A percentile compares a stretch with the other conserved stretches of the same genome.
Evolutionary conservation across 2,888 invertebrate species (phyloP).

Genomic region (Strigamia maritima): DNA sequence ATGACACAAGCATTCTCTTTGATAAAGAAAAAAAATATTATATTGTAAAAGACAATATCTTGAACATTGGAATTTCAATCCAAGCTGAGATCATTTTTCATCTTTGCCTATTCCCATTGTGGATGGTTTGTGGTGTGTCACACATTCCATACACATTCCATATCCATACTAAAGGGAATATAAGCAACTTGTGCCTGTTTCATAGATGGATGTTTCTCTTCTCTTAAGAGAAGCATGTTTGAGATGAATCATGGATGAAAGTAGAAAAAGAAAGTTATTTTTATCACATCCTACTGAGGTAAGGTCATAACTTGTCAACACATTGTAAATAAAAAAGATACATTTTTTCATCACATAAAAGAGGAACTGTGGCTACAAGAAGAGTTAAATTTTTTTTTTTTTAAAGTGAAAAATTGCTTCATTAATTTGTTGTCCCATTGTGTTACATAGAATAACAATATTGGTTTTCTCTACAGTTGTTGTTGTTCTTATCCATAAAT

Average conservation of each 20-base stretch:
- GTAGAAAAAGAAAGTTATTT: not conserved
- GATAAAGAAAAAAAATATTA: slow-evolving; percentile 9
- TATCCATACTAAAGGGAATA: slow-evolving; percentile 16
- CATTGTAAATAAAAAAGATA: not conserved
- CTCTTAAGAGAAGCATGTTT: not conserved
- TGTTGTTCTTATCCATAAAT: no score
- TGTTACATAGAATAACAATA: no score
- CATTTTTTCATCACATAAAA: not conserved
- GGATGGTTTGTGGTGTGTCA: not conserved
- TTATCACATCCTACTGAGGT: not conserved
- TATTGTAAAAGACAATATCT: not conserved
- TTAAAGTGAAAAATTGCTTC: not conserved
- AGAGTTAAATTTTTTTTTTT: not conserved
- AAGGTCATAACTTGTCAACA: slow-evolving; percentile 9
- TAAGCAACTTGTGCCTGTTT: slow-evolving; percentile 1
- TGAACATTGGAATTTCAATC: slow-evolving; percentile 9
- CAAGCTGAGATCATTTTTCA: not conserved
- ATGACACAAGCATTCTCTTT: not conserved
- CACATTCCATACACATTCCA: slow-evolving; percentile 15
- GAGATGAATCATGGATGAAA: slow-evolving; percentile 9
- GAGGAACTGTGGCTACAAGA: not conserved
- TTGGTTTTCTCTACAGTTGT: no score
- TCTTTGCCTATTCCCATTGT: slow-evolving; percentile 23
- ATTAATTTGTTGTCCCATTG: not conserved
- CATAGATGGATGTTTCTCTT: slow-evolving; percentile 4